Base-by-base conservation (phyloP, 2,888 invertebrate genomes). In the Timandra comae region DNA sequence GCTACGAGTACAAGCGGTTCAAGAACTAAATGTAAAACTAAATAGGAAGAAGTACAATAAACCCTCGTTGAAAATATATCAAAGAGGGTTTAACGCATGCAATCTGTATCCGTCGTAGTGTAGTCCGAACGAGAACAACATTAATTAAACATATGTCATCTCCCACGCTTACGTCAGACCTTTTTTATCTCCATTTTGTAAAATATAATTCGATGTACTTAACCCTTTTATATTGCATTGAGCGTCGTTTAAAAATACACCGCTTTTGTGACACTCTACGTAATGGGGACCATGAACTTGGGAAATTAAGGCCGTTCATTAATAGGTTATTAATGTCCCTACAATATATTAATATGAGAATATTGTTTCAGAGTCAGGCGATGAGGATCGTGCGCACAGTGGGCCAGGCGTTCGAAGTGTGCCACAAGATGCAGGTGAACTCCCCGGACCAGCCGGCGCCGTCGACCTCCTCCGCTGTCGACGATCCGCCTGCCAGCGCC, bases 341-440 rank as follows among this genome's bases (percentile, higher is more conserved):
- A n/a, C n/a, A n/a, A n/a, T n/a, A n/a, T n/a, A n/a, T n/a, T n/a
- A n/a, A n/a, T n/a, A n/a, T n/a, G n/a, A n/a, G n/a, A n/a, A n/a
- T n/a, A n/a, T n/a, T 52, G 53, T 49, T 42, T 7, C 91, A 98
- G 98, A 96, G 94, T 79, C 98, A 99, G 88, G 99, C 99, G 19
- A 98, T 99, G 97, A 91, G 95, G 55, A 96, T 99, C 55, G 99
- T 99, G 41, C 91, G 98, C 62, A 99, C 99, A 4, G 96, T 99
- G 52, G 99, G 99, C 27, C 99, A 99, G 86, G 99, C 99, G 21
- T 99, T 99, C 85, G 99, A 99, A 86, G 98, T 99, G 74, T 99
- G 98, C 89, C 98, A 99, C 90, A 97, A 98, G 87, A 89, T 95
- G 82, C 92, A 93, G 63, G 87, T 90, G 61, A 91, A 89, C 56